Evolutionary conservation across 2,797 vertebrate genomes (phyloP).

Genomic region (Taenioides sp.): DNA sequence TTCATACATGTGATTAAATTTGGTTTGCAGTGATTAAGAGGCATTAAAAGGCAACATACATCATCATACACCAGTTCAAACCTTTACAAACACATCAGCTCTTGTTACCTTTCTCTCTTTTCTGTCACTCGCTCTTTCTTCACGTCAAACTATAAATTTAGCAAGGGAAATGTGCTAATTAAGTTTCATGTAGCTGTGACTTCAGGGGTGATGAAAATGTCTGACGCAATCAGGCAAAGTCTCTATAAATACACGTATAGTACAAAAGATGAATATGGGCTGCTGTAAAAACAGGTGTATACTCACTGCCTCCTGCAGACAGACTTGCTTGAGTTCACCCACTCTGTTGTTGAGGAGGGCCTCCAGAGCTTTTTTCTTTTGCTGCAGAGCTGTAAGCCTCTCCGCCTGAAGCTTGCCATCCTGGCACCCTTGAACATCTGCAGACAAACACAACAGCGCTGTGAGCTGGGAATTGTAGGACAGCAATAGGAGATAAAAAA

Average conservation of each 20-base stretch:
- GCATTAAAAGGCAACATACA: too few relatives aligned
- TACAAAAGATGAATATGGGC: neutral
- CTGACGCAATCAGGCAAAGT: constrained; percentile 19
- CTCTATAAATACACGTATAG: constrained; percentile 13
- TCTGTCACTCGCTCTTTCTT: neutral
- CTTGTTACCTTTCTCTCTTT: neutral
- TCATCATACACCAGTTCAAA: neutral
- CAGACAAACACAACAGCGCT: constrained; percentile 7
- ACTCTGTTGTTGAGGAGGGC: constrained; percentile 82
- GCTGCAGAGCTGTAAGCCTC: constrained; percentile 80
- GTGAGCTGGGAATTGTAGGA: neutral
- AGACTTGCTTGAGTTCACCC: constrained; percentile 85
- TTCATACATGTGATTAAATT: too few relatives aligned
- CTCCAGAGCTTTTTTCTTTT: constrained; percentile 84
- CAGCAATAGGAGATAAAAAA: neutral
- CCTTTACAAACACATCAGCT: neutral
- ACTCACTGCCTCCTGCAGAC: constrained; percentile 88
- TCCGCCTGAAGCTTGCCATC: constrained; percentile 80
- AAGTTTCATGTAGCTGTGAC: constrained; percentile 34
- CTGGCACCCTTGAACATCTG: constrained; percentile 76
- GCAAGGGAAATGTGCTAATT: constrained; percentile 41
- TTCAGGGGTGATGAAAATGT: constrained; percentile 32
- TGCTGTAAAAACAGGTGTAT: neutral
- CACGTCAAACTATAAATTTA: constrained; percentile 12
- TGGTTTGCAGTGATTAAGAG: too few relatives aligned